Base-by-base conservation (phyloP, 2,888 invertebrate species). In the Eupithecia inturbata region DNA sequence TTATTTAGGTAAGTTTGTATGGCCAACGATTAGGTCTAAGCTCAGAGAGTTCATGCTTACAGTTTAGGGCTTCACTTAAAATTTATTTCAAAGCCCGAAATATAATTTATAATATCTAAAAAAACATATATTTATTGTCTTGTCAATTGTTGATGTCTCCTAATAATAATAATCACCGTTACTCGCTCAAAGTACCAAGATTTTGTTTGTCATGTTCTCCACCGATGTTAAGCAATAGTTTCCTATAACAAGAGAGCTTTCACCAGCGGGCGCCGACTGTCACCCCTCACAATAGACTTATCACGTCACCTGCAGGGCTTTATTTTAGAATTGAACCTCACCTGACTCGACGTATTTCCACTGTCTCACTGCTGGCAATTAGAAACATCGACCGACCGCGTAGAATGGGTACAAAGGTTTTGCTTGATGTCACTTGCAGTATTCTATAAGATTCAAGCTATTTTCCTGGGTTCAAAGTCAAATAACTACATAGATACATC, bases 231-330 rank as follows among this genome's bases (percentile, higher is more conserved):
- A 7, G 10, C 10, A 57, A 31, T 19, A 31, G 31, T 19, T n/a
- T n/a, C n/a, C n/a, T 62, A 62, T 31, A 16, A 62, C 31, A 19
- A 26, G 3, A 16, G 19, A 12, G 22, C 28, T 31, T 68, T 41
- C 45, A 26, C 63, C 39, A 33, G 36, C 36, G 41, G 45, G 60
- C 62, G 67, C 68, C 68, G 68, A 39, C 53, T 72, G 74, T 68
- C 77, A 67, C 64, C 41, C 19, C 36, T 36, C 49, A 77, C 74
- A 74, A 77, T 66, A 68, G 73, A 53, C 53, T 67, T 73, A 71
- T 76, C 76, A 49, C 60, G 71, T 69, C 76, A 76, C 73, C 76
- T 68, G 19, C 74, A 70, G 60, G 16, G 70, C 63, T 72, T 77
- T 77, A 74, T 77, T 72, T 67, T 41, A 71, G 69, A 64, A 64